A percentile compares a stretch with the other conserved stretches of the same genome.
Conservation (phyloP, 2,113 vertebrate species). For the Boulengeromyrus knoepffleri region DNA sequence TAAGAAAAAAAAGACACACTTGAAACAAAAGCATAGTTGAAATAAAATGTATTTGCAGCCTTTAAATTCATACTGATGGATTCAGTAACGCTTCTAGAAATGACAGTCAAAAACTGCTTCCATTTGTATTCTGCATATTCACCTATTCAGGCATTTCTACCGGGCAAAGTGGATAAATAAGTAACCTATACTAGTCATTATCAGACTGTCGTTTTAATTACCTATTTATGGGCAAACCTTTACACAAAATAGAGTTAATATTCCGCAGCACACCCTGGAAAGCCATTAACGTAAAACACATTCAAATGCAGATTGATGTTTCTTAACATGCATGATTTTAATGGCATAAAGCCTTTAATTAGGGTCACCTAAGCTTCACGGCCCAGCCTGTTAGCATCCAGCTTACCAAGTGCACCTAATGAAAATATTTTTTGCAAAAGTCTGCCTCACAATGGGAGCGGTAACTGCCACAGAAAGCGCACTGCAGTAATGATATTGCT, state of each 20-base stretch:
- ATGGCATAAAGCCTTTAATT: conserved; percentile 38
- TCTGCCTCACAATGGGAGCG: neutral
- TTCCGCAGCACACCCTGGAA: conserved; percentile 33
- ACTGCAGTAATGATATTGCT: conserved; percentile 9
- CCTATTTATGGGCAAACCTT: conserved; percentile 30
- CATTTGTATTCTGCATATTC: conserved; percentile 20
- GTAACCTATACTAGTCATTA: conserved; percentile 39
- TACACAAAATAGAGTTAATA: conserved; percentile 31
- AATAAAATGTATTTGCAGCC: neutral
- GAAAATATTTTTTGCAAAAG: conserved; percentile 20
- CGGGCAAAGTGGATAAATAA: conserved; percentile 34
- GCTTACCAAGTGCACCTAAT: conserved; percentile 21
- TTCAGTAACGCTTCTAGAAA: neutral
- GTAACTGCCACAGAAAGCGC: conserved; percentile 7
- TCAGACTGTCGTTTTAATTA: conserved; percentile 29
- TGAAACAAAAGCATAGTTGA: conserved; percentile 30
- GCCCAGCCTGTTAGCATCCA: conserved; percentile 19
- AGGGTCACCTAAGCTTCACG: conserved; percentile 32
- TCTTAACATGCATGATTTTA: conserved; percentile 31
- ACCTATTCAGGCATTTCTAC: conserved; percentile 6
- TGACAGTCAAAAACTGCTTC: conserved; percentile 21
- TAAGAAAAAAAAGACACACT: conserved; percentile 13
- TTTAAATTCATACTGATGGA: neutral
- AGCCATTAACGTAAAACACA: conserved; percentile 34
- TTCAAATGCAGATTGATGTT: conserved; percentile 35